Percentiles rank a stretch among this genome's conserved stretches.
Conservation (phyloP, 2,797 vertebrate genomes). For the Melanotaenia parkinsoni region DNA sequence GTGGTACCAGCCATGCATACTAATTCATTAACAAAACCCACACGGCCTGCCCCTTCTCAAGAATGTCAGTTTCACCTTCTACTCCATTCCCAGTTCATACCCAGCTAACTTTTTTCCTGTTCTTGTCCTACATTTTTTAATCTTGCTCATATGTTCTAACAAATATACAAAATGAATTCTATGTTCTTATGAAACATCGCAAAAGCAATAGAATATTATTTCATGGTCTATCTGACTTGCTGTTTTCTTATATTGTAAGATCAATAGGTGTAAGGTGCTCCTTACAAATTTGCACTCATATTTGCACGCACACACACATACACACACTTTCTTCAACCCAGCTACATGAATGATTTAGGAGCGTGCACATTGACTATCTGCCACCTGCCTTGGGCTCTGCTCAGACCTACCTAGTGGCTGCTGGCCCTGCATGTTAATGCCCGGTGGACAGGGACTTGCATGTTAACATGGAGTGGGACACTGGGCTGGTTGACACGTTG, state of each 20-base stretch:
- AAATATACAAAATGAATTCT: conserved; percentile 48
- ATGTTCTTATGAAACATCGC: conserved; percentile 29
- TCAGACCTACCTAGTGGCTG: conserved; percentile 76
- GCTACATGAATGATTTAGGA: conserved; percentile 84
- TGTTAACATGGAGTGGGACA: conserved; percentile 74
- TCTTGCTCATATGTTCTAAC: conserved; percentile 8
- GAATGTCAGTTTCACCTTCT: conserved; percentile 76
- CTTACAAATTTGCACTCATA: conserved; percentile 22
- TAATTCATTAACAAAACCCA: conserved; percentile 73
- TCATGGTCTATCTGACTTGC: conserved; percentile 42
- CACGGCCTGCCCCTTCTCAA: conserved; percentile 55
- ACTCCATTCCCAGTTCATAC: conserved; percentile 2
- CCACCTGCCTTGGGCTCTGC: conserved; percentile 80
- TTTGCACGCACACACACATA: conserved; percentile 28
- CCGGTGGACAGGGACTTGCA: conserved; percentile 70
- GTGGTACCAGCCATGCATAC: conserved; percentile 69
- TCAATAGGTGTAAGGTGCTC: conserved; percentile 36
- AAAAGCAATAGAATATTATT: conserved; percentile 40
- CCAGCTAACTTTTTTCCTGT: conserved; percentile 3
- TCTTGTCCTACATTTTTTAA: conserved; percentile 21
- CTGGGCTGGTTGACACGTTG: conserved; percentile 63
- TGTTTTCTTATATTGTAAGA: conserved; percentile 50
- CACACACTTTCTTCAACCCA: conserved; percentile 58
- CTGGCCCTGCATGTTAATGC: conserved; percentile 81
- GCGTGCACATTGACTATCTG: conserved; percentile 83